Conservation (phyloP, 2,113 vertebrate species). For the Trochalopteron elliotii region DNA sequence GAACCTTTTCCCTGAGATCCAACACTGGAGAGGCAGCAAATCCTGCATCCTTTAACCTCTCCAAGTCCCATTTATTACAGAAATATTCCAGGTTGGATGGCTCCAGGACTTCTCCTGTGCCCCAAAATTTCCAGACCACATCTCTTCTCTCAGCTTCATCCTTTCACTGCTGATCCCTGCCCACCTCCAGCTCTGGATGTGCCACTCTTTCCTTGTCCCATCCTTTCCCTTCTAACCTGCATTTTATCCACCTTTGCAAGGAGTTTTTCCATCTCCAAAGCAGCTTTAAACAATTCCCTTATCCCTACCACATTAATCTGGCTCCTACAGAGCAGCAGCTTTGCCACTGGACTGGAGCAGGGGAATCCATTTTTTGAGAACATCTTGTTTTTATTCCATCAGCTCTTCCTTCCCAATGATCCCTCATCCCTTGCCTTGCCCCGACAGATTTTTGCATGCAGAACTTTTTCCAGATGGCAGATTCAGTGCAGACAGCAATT, state of each 20-base stretch:
- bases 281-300: neutral
- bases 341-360: neutral
- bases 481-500: conserved; percentile 43
- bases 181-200: neutral
- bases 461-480: conserved; percentile 59
- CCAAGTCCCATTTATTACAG: neutral
- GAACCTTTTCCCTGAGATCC: neutral
- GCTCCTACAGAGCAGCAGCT: neutral
- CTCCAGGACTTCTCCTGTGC: neutral
- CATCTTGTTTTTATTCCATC: neutral
- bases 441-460: neutral
- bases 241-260: neutral
- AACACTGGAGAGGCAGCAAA: neutral
- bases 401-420: neutral
- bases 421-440: neutral
- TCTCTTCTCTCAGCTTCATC: too few relatives aligned
- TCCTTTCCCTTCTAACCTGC: neutral
- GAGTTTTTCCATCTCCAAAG: neutral
- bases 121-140: neutral
- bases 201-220: neutral
- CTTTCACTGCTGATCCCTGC: neutral
- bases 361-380: neutral
- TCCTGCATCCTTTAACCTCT: neutral
- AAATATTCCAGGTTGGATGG: accelerated
- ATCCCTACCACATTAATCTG: neutral